Evolutionary conservation across 2,797 vertebrate species (phyloP), one percentile per base, ranked within the genome.

Genomic region (Melanotaenia nigrans): DNA sequence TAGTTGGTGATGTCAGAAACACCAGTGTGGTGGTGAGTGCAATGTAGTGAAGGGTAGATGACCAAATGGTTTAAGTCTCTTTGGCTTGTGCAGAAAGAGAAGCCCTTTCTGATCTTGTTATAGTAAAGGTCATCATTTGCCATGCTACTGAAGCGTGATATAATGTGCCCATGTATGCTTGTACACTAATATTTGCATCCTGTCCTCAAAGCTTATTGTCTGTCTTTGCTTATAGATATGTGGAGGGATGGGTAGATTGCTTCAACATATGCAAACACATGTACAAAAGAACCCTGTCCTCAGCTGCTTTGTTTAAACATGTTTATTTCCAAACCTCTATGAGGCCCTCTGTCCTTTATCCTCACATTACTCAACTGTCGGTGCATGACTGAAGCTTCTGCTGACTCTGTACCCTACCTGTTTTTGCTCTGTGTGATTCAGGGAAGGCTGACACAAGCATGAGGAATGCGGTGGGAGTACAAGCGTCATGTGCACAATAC

Each of bases 401-500:
- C 75, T 72, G 68, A 69, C 66, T 77, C 32, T 0, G 61, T n/a
- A 24, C 45, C 32, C 61, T 62, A 32, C 35, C 49, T 61, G 25
- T 30, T 57, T 56, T 59, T 56, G 13, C 25, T 58, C 61, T 55
- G 66, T 61, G 68, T n/a, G 24, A 68, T 73, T 80, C 40, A 38
- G 55, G 38, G 53, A 59, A 65, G 56, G 64, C 58, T 79, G 68
- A 74, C 71, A 58, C 53, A 63, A 77, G n/a, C 75, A 78, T 64
- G 73, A 42, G 83, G 77, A 86, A 89, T 85, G 76, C 67, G 6
- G 28, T 67, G 61, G n/a, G 72, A 77, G 73, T 25, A 73, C 75
- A 81, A 75, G 71, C n/a, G 54, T 30, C 68, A 69, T 73, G 68
- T 88, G 75, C 61, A 58, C 78, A 78, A 78, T 65, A 74, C 74